These are phyloP conservation scores for Bolborhynchus lineola DNA, from an alignment of 2,113 vertebrate species.

Conservation along the genomic window DNA sequence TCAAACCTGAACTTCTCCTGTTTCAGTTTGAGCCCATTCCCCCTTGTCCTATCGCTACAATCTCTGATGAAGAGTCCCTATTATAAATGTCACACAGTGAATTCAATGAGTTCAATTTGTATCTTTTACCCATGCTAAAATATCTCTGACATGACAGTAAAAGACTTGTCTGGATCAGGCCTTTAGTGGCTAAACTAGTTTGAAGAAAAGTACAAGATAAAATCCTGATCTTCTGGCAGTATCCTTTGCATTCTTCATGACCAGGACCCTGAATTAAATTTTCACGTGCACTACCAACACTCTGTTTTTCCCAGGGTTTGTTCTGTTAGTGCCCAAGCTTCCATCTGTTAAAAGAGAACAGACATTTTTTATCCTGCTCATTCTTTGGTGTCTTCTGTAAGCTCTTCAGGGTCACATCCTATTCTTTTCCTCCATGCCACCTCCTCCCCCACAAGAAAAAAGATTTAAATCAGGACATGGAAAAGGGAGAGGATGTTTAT, in stretches of 20 bases:
- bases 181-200: not conserved
- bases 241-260: not conserved
- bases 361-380: not conserved
- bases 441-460: not conserved
- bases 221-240: not conserved
- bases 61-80: not conserved
- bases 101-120: rapidly evolving
- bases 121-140: not conserved
- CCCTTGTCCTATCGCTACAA: not conserved
- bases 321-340: not conserved
- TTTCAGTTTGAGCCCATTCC: not conserved
- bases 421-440: not conserved
- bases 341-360: not conserved
- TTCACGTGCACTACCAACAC: not conserved
- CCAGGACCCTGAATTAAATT: not conserved
- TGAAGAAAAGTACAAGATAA: not conserved
- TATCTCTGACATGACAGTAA: not conserved
- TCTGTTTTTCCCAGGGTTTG: not conserved
- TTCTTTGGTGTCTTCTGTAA: not conserved
- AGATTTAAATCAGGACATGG: rapidly evolving
- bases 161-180: not conserved
- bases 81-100: not conserved
- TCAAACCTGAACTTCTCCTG: not conserved
- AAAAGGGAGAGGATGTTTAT: not conserved
- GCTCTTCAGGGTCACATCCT: not conserved